phyloP scores from a whole-genome alignment of 2,797 vertebrate species.

The Todus mexicanus region DNA sequence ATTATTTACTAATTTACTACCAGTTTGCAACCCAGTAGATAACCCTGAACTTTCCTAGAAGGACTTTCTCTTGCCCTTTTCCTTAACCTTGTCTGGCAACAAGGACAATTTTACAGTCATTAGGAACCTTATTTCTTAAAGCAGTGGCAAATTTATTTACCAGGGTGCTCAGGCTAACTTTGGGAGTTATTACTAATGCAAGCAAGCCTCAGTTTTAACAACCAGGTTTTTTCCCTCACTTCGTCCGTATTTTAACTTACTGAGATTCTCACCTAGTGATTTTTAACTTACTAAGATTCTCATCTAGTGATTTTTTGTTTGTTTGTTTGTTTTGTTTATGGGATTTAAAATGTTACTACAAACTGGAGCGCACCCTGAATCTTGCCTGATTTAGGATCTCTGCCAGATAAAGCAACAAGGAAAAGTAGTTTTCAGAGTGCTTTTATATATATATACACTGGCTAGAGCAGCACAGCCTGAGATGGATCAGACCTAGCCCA shows the following conservation, averaged over 20 bases:
- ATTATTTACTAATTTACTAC: background rate
- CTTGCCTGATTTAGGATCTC: background rate
- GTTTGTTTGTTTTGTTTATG: background rate
- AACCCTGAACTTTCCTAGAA: background rate
- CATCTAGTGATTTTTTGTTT: background rate
- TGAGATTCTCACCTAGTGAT: too few species aligned
- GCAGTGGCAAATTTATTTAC: background rate
- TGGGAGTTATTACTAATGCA: background rate
- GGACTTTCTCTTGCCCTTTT: background rate
- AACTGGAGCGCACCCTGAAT: background rate
- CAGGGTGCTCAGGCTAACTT: background rate
- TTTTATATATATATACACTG: background rate
- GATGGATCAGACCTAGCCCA: background rate
- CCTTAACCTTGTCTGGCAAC: background rate
- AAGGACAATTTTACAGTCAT: background rate
- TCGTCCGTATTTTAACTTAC: background rate
- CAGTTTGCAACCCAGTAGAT: background rate
- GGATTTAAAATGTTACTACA: background rate
- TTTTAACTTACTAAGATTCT: background rate
- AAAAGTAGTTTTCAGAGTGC: background rate
- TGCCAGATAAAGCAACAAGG: background rate
- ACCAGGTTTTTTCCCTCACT: background rate
- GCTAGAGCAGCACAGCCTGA: background rate
- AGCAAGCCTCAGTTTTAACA: background rate
- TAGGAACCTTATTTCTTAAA: background rate